Percentiles rank a stretch among this genome's conserved stretches.
Conservation (phyloP, 2,113 vertebrate species). For the Romanogobio albipinnatus region DNA sequence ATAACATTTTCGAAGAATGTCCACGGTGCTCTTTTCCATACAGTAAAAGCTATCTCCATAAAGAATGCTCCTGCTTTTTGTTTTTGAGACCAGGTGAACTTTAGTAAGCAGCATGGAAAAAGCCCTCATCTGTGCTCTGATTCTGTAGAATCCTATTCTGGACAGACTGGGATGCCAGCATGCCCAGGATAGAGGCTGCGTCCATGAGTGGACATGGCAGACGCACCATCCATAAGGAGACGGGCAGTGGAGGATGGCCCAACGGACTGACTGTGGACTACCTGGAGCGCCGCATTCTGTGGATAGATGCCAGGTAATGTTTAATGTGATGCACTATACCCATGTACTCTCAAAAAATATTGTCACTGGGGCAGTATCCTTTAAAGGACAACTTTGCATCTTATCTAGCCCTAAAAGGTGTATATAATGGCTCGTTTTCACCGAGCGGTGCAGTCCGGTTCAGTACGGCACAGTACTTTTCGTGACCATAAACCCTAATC, state of each 20-base stretch:
- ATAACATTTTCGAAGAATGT: not conserved
- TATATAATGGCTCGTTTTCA: no score
- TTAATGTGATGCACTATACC: not conserved
- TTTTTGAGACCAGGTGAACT: not conserved
- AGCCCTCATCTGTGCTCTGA: not conserved
- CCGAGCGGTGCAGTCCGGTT: no score
- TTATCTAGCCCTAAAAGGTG: no score
- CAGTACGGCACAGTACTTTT: no score
- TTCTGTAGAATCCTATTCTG: conserved; percentile 89
- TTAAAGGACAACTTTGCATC: no score
- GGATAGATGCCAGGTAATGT: conserved; percentile 92
- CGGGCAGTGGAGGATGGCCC: conserved; percentile 94
- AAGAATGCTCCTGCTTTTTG: not conserved
- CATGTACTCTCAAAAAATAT: not conserved
- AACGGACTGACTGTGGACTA: conserved; percentile 97
- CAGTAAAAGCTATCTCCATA: not conserved
- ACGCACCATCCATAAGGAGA: conserved; percentile 94
- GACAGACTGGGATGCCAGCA: conserved; percentile 97
- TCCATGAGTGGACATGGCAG: conserved; percentile 94
- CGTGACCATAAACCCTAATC: no score
- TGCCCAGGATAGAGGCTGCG: conserved; percentile 94
- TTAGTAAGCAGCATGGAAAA: not conserved
- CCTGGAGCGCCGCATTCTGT: conserved; percentile 93
- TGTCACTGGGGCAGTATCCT: no score
- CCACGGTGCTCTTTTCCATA: not conserved